Evolutionary conservation across 2,797 vertebrate genomes (phyloP).

Genomic region (Semaprochilodus insignis): DNA sequence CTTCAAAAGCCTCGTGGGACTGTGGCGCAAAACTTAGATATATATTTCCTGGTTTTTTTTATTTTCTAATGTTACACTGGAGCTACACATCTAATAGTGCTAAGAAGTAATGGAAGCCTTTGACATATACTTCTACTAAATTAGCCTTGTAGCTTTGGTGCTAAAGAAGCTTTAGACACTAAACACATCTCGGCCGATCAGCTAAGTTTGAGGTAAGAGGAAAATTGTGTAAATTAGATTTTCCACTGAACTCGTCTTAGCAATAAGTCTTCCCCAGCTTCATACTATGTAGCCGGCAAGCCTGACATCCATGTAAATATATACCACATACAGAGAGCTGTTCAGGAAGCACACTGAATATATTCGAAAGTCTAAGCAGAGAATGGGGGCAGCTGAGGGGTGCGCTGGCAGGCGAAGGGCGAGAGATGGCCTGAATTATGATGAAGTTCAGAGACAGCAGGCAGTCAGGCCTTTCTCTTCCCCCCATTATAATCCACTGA

Average conservation of each 20-base stretch:
- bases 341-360: background rate
- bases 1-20: no score
- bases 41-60: no score
- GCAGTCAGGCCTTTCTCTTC: constrained; percentile 5
- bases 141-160: background rate
- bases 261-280: background rate
- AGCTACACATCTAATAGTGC: no score
- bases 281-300: background rate
- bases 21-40: no score
- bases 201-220: background rate
- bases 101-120: background rate
- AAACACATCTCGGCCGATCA: background rate
- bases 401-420: background rate
- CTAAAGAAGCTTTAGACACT: background rate
- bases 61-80: no score
- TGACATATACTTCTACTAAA: background rate
- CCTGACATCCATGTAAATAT: background rate
- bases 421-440: constrained; percentile 16
- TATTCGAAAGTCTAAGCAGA: background rate
- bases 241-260: no score
- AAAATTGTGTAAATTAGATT: background rate
- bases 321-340: background rate
- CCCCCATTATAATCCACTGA: constrained; percentile 29
- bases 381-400: background rate
- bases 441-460: constrained; percentile 6